phyloP scores from a whole-genome alignment of 2,113 vertebrate species.

The Stictonetta naevosa region DNA sequence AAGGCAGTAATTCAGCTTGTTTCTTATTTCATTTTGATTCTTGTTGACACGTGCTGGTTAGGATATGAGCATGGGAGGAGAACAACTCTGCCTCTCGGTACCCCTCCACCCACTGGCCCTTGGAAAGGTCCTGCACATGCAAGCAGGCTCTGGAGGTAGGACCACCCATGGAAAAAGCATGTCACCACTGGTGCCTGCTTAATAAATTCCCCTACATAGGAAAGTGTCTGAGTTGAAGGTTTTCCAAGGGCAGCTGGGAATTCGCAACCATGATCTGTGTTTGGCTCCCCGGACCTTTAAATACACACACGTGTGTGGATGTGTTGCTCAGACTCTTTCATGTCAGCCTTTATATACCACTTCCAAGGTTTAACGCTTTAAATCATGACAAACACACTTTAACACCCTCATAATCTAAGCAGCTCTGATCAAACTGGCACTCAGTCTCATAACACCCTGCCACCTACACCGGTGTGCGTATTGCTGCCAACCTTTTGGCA shows the following conservation, averaged over 20 bases:
- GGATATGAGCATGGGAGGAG: background rate
- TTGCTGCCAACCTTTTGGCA: slow-evolving; percentile 26
- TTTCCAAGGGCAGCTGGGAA: background rate
- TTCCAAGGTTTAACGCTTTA: background rate
- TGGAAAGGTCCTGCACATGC: background rate
- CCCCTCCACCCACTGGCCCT: background rate
- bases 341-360: background rate
- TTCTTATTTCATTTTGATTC: background rate
- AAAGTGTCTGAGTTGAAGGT: background rate
- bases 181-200: background rate
- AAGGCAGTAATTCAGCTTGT: background rate
- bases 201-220: fast-evolving
- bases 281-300: background rate
- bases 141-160: background rate
- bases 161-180: background rate
- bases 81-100: background rate
- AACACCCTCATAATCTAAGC: background rate
- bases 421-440: slow-evolving; percentile 5
- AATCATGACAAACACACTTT: slow-evolving; percentile 1
- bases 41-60: background rate
- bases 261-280: background rate
- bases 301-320: fast-evolving
- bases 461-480: background rate
- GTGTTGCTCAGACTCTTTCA: background rate
- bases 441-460: background rate